Conservation (phyloP, 37 sponge, comb jelly and placozoan genomes). For the Oopsacas minuta region DNA sequence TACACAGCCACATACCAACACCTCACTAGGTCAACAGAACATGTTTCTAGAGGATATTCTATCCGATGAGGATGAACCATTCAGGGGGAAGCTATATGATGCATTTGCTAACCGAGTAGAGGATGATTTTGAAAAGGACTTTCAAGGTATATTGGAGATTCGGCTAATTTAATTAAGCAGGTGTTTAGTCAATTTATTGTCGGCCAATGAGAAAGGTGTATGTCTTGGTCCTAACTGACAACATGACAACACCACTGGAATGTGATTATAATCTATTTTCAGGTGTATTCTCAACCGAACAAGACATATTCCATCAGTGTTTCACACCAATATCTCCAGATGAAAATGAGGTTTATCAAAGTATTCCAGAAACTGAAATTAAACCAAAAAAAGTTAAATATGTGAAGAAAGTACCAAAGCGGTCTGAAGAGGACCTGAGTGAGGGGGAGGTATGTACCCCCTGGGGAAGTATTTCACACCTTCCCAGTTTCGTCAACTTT, state of each 20-base stretch:
- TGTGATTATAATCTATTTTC: background rate
- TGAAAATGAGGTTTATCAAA: background rate
- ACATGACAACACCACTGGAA: too few relatives aligned
- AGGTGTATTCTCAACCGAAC: background rate
- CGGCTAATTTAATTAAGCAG: background rate
- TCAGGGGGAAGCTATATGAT: background rate
- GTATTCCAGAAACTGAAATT: background rate
- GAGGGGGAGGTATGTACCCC: background rate
- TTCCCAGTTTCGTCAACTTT: too few relatives aligned
- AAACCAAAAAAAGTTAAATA: background rate
- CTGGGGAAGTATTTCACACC: too few relatives aligned
- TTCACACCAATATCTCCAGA: slow-evolving; percentile 13
- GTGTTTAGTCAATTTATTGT: background rate
- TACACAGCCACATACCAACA: background rate
- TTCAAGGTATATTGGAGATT: background rate
- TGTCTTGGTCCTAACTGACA: too few relatives aligned
- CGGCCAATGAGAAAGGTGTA: too few relatives aligned
- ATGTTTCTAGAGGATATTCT: background rate
- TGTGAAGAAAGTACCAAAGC: background rate
- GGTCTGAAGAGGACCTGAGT: background rate
- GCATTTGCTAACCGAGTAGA: background rate
- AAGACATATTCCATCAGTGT: background rate
- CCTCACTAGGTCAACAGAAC: background rate
- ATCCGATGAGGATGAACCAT: background rate
- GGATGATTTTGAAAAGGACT: slow-evolving; percentile 6